These are phyloP conservation scores for Anguilla japonica DNA, from an alignment of 2,113 vertebrate genomes.

Conservation along the genomic window DNA sequence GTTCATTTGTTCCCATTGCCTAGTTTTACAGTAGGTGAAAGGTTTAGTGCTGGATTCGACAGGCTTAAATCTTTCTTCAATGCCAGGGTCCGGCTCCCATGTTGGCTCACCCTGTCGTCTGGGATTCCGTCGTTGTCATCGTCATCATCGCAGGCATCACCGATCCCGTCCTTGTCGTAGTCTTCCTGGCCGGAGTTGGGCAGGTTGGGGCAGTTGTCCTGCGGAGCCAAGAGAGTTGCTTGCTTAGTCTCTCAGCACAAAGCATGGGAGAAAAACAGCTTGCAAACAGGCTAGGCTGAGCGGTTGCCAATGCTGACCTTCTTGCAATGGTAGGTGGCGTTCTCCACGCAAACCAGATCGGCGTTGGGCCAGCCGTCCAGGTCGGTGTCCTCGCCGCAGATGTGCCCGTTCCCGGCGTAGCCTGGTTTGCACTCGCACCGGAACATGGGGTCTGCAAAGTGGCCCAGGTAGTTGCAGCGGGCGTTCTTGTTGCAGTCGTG, in stretches of 20 bases:
- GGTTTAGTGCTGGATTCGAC: not conserved
- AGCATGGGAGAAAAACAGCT: not conserved
- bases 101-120: constrained; percentile 84
- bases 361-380: constrained; percentile 96
- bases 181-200: constrained; percentile 99
- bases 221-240: constrained; percentile 46
- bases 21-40: constrained; percentile 25
- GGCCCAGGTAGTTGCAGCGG: constrained; percentile 93
- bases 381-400: constrained; percentile 94
- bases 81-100: too few species aligned
- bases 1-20: constrained; percentile 42
- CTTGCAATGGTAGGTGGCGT: constrained; percentile 98
- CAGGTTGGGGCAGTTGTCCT: constrained; percentile 96
- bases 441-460: constrained; percentile 93
- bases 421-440: constrained; percentile 96
- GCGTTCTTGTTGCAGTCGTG: constrained; percentile 94
- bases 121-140: constrained; percentile 93
- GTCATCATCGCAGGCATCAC: constrained; percentile 92
- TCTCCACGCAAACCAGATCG: constrained; percentile 85
- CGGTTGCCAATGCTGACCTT: constrained; percentile 71
- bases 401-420: constrained; percentile 91
- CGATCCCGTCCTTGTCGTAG: constrained; percentile 92
- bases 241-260: not conserved
- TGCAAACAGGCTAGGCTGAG: not conserved
- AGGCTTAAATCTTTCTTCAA: not conserved